Evolutionary conservation across 2,888 invertebrate species (phyloP).

Genomic region (Troides helena): DNA sequence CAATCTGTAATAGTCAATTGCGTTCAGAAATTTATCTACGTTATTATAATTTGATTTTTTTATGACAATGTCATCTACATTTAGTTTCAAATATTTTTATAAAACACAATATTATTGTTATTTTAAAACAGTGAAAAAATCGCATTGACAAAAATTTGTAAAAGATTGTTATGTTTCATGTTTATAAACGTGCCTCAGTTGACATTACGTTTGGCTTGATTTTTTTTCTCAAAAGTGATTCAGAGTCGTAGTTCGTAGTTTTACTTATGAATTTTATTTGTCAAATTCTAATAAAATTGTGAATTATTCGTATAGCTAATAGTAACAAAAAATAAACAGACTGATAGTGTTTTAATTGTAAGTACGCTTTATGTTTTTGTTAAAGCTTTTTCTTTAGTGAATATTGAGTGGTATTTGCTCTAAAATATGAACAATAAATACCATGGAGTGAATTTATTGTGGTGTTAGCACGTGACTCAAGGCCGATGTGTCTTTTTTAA

Average conservation of each 20-base stretch:
- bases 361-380: conserved; percentile 16
- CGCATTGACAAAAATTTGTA: neutral
- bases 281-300: conserved; percentile 41
- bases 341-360: conserved; percentile 16
- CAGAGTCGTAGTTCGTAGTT: conserved; percentile 52
- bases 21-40: no score
- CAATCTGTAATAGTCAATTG: no score
- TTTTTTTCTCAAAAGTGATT: conserved; percentile 47
- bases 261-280: conserved; percentile 40
- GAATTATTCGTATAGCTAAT: conserved; percentile 36
- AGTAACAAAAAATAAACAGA: conserved; percentile 22
- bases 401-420: conserved; percentile 36
- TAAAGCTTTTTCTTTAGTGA: conserved; percentile 22
- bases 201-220: conserved; percentile 26
- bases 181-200: conserved; percentile 25
- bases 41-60: no score
- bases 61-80: no score
- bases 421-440: conserved; percentile 38
- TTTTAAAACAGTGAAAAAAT: no score
- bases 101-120: no score
- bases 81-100: no score
- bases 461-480: conserved; percentile 62
- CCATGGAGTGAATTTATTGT: conserved; percentile 49
- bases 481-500: conserved; percentile 47
- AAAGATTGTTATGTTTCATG: neutral